phyloP scores from a whole-genome alignment of 1,140 invertebrate genomes.

The Steinernema khuongi region DNA sequence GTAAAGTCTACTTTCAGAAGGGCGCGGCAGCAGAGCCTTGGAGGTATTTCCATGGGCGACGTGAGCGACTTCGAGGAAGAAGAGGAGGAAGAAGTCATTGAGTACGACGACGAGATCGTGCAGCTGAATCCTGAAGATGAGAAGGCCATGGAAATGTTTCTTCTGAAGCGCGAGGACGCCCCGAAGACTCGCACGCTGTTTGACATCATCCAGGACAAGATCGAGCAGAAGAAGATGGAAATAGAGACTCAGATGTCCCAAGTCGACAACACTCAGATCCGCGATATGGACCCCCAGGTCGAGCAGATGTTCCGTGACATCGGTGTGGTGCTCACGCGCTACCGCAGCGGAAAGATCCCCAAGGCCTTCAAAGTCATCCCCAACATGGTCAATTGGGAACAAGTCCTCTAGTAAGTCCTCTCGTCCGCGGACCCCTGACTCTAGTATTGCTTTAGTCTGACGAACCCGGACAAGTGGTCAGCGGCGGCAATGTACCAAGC shows the following conservation, averaged over 20 bases:
- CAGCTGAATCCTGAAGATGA: constrained; percentile 47
- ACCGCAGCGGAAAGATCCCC: constrained; percentile 88
- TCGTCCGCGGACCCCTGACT: background rate
- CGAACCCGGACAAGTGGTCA: constrained; percentile 66
- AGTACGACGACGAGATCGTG: constrained; percentile 33
- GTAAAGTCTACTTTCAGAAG: background rate
- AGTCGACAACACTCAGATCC: constrained; percentile 20
- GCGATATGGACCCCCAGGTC: constrained; percentile 68
- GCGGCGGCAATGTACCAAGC: constrained; percentile 93
- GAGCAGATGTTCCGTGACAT: constrained; percentile 82
- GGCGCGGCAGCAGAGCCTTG: constrained; percentile 23
- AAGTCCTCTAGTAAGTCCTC: constrained; percentile 53
- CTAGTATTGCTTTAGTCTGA: constrained; percentile 51
- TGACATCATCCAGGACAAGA: constrained; percentile 48
- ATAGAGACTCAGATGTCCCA: constrained; percentile 24
- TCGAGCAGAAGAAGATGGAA: constrained; percentile 42
- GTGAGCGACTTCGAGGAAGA: constrained; percentile 34
- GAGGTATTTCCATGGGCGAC: background rate
- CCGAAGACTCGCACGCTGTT: constrained; percentile 32
- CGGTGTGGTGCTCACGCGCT: constrained; percentile 75
- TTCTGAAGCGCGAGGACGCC: constrained; percentile 23
- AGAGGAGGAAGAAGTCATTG: constrained; percentile 35
- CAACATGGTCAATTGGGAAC: constrained; percentile 87
- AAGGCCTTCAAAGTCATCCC: constrained; percentile 97
- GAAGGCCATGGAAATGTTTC: constrained; percentile 39